Percentiles rank a stretch among this genome's conserved stretches.
phyloP scores from a whole-genome alignment of 2,888 invertebrate species.

The Drosophila antonietae region DNA sequence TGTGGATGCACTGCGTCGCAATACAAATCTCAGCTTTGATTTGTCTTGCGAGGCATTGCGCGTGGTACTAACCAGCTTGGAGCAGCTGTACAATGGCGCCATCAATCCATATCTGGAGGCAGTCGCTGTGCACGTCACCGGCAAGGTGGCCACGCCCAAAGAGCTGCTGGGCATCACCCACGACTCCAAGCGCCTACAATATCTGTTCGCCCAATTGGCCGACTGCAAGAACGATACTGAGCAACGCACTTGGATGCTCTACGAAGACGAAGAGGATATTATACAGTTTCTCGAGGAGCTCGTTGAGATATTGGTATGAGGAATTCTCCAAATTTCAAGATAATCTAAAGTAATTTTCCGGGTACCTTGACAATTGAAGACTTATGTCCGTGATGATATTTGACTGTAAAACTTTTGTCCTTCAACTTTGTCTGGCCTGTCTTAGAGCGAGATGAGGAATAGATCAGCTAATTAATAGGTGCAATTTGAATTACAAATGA shows the following conservation, averaged over 20 bases:
- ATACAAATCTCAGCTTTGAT: slow-evolving; percentile 94
- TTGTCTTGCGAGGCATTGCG: slow-evolving; percentile 93
- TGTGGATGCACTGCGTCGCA: slow-evolving; percentile 91
- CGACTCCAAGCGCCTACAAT: slow-evolving; percentile 92
- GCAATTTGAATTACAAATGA: no score
- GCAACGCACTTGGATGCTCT: slow-evolving; percentile 97
- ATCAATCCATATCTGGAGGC: slow-evolving; percentile 87
- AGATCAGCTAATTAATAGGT: no score
- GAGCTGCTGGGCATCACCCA: slow-evolving; percentile 90
- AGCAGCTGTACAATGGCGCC: slow-evolving; percentile 86
- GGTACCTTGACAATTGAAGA: no score
- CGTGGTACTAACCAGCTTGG: slow-evolving; percentile 88
- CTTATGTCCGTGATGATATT: no score
- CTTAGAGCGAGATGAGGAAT: no score
- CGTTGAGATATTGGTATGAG: slow-evolving; percentile 90
- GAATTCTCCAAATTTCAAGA: no score
- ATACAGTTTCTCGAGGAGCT: slow-evolving; percentile 93
- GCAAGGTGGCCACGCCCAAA: slow-evolving; percentile 87
- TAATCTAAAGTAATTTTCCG: neutral
- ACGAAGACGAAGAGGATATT: slow-evolving; percentile 96
- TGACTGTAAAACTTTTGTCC: no score
- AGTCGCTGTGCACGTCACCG: slow-evolving; percentile 87
- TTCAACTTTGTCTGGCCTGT: no score
- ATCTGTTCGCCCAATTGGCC: slow-evolving; percentile 93
- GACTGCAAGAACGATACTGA: slow-evolving; percentile 97